Percentiles rank a stretch among this genome's conserved stretches.
Evolutionary conservation across 2,888 invertebrate genomes (phyloP).

Genomic region (Melipona bicolor): DNA sequence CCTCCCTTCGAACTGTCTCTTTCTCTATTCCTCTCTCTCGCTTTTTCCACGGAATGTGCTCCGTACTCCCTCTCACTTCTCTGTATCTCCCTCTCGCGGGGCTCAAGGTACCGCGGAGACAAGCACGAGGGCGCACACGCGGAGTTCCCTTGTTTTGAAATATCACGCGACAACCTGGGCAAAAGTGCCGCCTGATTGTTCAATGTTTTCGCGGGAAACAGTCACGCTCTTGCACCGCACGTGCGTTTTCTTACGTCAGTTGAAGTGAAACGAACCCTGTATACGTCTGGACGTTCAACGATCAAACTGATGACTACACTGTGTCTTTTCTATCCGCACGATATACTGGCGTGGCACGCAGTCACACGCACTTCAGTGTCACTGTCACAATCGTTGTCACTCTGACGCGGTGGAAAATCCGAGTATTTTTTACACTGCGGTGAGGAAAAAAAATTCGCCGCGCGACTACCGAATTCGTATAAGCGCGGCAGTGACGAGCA

Average conservation of each 20-base stretch:
- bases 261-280: neutral
- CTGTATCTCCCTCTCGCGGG: conserved; percentile 42
- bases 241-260: conserved; percentile 37
- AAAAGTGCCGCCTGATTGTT: conserved; percentile 19
- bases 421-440: conserved; percentile 16
- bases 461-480: conserved; percentile 51
- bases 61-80: conserved; percentile 42
- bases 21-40: conserved; percentile 16
- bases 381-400: conserved; percentile 63
- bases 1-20: conserved; percentile 29
- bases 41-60: conserved; percentile 25
- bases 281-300: neutral
- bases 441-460: conserved; percentile 7
- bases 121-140: conserved; percentile 65
- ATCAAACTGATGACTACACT: neutral
- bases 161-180: conserved; percentile 58
- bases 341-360: conserved; percentile 39
- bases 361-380: conserved; percentile 53
- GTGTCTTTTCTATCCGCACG: conserved; percentile 29
- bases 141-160: conserved; percentile 65
- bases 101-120: conserved; percentile 41
- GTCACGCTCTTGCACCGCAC: conserved; percentile 27
- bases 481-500: conserved; percentile 51
- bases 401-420: conserved; percentile 28
- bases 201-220: conserved; percentile 56